Evolutionary conservation across 2,797 vertebrate species (phyloP).

Genomic region (Cyclopterus lumpus): DNA sequence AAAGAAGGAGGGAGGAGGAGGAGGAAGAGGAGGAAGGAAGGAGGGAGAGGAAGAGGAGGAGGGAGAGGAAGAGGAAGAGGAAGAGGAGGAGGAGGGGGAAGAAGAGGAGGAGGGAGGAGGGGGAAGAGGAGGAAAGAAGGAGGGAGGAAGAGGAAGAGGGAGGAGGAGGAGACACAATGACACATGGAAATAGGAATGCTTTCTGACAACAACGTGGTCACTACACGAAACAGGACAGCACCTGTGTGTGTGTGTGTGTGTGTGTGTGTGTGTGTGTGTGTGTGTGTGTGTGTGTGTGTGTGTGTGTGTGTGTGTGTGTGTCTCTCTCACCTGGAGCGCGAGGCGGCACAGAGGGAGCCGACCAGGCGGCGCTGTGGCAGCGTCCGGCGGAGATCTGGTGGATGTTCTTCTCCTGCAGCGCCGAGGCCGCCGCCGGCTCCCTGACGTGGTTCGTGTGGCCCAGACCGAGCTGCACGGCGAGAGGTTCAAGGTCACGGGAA

Average conservation of each 20-base stretch:
- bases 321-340: constrained; percentile 80
- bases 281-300: background rate
- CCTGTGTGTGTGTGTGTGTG: background rate
- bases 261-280: background rate
- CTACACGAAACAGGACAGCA: background rate
- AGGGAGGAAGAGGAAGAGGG: constrained; percentile 9
- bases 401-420: constrained; percentile 83
- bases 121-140: constrained; percentile 1
- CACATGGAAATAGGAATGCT: background rate
- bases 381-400: constrained; percentile 87
- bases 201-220: background rate
- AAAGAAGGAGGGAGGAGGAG: background rate
- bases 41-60: too few relatives aligned
- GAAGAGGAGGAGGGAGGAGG: background rate
- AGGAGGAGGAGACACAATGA: background rate
- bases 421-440: constrained; percentile 81
- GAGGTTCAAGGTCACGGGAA: background rate
- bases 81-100: too few relatives aligned
- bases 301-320: constrained; percentile 1
- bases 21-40: too few relatives aligned
- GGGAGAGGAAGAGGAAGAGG: too few relatives aligned
- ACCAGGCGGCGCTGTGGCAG: constrained; percentile 88
- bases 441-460: constrained; percentile 86
- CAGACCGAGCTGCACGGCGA: constrained; percentile 75
- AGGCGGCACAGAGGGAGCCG: constrained; percentile 79